Evolutionary conservation across 2,797 vertebrate genomes (phyloP).

Genomic region (Leptatherina wallacei): DNA sequence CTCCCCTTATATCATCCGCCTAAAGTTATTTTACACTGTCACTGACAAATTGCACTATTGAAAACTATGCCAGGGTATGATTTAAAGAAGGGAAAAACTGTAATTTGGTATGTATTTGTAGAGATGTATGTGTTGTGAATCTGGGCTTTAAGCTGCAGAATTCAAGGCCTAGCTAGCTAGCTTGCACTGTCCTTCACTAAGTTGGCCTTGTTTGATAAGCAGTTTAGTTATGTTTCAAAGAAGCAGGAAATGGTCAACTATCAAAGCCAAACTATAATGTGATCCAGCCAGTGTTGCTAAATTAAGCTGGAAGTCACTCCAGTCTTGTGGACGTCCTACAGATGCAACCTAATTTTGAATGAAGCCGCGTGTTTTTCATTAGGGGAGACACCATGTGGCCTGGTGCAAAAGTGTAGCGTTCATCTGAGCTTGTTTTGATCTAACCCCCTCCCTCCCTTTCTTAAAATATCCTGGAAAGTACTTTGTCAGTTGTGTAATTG

Average conservation of each 20-base stretch:
- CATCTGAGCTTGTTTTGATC: slow-evolving; percentile 23
- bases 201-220: background rate
- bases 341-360: slow-evolving; percentile 60
- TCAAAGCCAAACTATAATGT: slow-evolving; percentile 43
- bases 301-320: slow-evolving; percentile 47
- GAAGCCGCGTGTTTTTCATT: slow-evolving; percentile 65
- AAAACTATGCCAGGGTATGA: slow-evolving; percentile 11
- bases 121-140: background rate
- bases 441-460: no score
- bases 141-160: background rate
- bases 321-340: slow-evolving; percentile 38
- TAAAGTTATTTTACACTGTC: slow-evolving; percentile 14
- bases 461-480: slow-evolving; percentile 12
- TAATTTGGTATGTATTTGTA: background rate
- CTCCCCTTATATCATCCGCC: slow-evolving; percentile 28
- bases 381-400: slow-evolving; percentile 36
- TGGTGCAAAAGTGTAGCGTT: slow-evolving; percentile 10
- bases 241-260: slow-evolving; percentile 29
- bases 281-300: slow-evolving; percentile 42
- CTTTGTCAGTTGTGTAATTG: background rate
- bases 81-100: background rate
- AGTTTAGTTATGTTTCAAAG: slow-evolving; percentile 11
- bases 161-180: background rate
- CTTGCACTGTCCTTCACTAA: background rate
- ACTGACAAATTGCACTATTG: slow-evolving; percentile 6